Evolutionary conservation across 2,888 invertebrate genomes (phyloP), one percentile per base, ranked within the genome.

Genomic region (Andrena marginata): DNA sequence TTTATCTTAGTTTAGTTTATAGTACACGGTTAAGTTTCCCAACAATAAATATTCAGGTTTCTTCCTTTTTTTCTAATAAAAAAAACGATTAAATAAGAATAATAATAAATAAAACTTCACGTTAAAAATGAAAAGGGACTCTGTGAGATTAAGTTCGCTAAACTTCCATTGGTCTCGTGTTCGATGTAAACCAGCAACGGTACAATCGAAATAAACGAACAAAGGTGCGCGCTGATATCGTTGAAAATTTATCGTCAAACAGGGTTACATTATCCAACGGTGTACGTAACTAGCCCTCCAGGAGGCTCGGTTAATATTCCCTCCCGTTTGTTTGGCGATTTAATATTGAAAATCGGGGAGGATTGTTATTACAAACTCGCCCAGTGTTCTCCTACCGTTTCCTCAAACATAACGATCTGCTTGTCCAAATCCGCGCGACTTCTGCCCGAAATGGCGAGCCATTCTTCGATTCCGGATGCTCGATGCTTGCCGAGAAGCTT

Each of bases 191-290:
- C 29, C 70, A 42, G 31, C 49, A 42, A n/a, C 31, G 62, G 70
- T 67, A 71, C 51, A 67, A 56, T 54, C 69, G 63, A 77, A 85
- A 82, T 73, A 82, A 80, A 80, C 74, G 64, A 64, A 74, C 80
- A 80, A 77, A 35, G 29, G 10, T 49, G n/a, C 13, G 35, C 56
- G 31, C 16, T 70, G 77, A 77, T 81, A 84, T 71, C 83, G 80
- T 85, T 70, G 74, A 56, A 81, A 81, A 85, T 86, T 86, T 83
- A 86, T 86, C 78, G 79, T 80, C 77, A 80, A 75, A 83, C 83
- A 73, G 77, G 79, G 80, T 67, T 76, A 49, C 80, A 78, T 86
- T 86, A 85, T 74, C 56, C 72, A 63, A 69, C 69, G 26, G 70
- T 68, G 31, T 60, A 63, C 73, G 68, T 49, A 63, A 33, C 35